These are phyloP conservation scores for Megaleporinus macrocephalus DNA, from an alignment of 2,113 vertebrate species.

Conservation along the genomic window DNA sequence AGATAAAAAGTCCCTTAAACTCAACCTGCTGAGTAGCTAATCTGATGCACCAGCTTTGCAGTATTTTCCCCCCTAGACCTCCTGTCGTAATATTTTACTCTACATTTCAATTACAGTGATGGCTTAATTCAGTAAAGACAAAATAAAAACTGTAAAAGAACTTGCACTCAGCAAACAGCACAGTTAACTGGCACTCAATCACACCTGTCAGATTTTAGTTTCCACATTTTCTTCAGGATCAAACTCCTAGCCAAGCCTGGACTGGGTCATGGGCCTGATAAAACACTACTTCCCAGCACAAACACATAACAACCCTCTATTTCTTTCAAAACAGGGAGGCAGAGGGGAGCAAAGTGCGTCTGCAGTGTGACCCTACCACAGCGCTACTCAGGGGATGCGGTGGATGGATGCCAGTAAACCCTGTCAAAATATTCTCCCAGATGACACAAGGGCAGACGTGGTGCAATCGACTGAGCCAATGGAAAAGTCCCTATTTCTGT, in stretches of 20 bases:
- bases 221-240: slow-evolving; percentile 35
- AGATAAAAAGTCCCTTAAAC: neutral
- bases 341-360: slow-evolving; percentile 50
- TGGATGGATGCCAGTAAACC: slow-evolving; percentile 5
- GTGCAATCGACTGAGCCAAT: neutral
- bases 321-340: slow-evolving; percentile 52
- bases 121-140: neutral
- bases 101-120: neutral
- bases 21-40: neutral
- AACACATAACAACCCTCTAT: slow-evolving; percentile 14
- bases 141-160: neutral
- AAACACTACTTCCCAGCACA: slow-evolving; percentile 36
- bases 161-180: neutral
- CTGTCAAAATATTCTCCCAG: slow-evolving; percentile 28
- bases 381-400: slow-evolving; percentile 3
- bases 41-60: slow-evolving; percentile 8
- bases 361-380: slow-evolving; percentile 8
- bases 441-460: neutral
- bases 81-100: neutral
- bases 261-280: slow-evolving; percentile 43
- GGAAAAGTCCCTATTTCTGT: neutral
- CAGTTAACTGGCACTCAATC: neutral
- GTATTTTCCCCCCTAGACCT: neutral
- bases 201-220: slow-evolving; percentile 16
- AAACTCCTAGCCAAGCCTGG: slow-evolving; percentile 24